These are phyloP conservation scores for Epinephelus lanceolatus DNA, from an alignment of 2,113 vertebrate genomes.

Conservation along the genomic window DNA sequence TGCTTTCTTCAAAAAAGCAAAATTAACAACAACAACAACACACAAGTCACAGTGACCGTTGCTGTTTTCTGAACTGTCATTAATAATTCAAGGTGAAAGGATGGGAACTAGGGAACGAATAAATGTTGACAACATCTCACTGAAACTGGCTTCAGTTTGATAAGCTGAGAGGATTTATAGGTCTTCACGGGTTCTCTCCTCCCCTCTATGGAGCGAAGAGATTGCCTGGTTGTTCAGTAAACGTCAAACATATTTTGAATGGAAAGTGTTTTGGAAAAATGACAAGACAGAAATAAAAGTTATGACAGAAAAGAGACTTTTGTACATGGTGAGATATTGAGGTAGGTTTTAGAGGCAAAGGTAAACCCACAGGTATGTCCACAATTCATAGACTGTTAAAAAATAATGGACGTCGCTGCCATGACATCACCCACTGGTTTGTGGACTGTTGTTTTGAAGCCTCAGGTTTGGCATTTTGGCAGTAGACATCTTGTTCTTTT, in stretches of 20 bases:
- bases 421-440: too few species aligned
- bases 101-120: neutral
- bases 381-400: too few species aligned
- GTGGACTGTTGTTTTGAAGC: too few species aligned
- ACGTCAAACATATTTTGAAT: slow-evolving; percentile 6
- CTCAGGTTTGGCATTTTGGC: too few species aligned
- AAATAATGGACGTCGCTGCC: too few species aligned
- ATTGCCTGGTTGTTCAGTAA: neutral
- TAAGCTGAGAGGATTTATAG: slow-evolving; percentile 5
- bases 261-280: slow-evolving; percentile 5
- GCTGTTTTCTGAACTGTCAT: neutral
- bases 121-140: slow-evolving; percentile 22
- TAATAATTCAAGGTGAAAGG: slow-evolving; percentile 13
- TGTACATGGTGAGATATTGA: neutral
- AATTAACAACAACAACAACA: neutral
- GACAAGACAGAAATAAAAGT: neutral
- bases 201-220: neutral
- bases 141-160: slow-evolving; percentile 26
- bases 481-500: too few species aligned
- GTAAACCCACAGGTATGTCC: too few species aligned
- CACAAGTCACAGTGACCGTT: neutral
- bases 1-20: neutral
- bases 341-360: neutral
- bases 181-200: slow-evolving; percentile 12
- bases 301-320: neutral